phyloP scores from a whole-genome alignment of 1,140 invertebrate genomes.

The Brachionus koreanus region DNA sequence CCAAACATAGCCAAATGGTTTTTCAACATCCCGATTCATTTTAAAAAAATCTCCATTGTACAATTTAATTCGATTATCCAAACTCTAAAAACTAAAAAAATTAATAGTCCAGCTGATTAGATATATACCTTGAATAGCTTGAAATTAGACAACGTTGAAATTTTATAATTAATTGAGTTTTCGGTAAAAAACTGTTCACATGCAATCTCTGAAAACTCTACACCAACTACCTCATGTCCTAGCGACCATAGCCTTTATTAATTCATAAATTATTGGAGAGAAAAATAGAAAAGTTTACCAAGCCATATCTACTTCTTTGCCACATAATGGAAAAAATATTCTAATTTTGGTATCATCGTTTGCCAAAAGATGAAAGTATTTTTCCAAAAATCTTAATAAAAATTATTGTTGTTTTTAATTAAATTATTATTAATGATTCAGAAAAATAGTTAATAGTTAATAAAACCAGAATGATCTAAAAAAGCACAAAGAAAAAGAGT shows the following conservation, averaged over 20 bases:
- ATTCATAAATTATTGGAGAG: background rate
- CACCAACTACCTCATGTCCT: slow-evolving; percentile 30
- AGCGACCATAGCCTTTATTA: background rate
- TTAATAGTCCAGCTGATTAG: background rate
- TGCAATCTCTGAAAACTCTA: background rate
- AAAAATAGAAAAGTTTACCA: background rate
- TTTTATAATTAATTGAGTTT: background rate
- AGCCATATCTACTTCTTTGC: slow-evolving; percentile 42
- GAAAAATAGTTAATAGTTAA: too few relatives aligned
- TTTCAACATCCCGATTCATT: background rate
- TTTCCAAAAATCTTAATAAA: background rate
- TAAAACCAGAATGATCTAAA: too few relatives aligned
- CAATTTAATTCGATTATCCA: background rate
- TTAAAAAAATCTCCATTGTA: slow-evolving; percentile 42
- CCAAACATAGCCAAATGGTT: slow-evolving; percentile 18
- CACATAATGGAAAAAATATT: slow-evolving; percentile 40
- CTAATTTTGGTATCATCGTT: background rate
- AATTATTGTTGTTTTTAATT: background rate
- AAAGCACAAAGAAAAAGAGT: too few relatives aligned
- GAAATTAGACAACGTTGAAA: background rate
- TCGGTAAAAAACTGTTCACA: slow-evolving; percentile 30
- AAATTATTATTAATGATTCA: background rate
- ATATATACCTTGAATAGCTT: background rate
- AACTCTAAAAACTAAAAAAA: background rate
- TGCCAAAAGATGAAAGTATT: background rate